These are phyloP conservation scores for Scartelaos histophorus DNA, from an alignment of 2,113 vertebrate genomes.

Conservation along the genomic window DNA sequence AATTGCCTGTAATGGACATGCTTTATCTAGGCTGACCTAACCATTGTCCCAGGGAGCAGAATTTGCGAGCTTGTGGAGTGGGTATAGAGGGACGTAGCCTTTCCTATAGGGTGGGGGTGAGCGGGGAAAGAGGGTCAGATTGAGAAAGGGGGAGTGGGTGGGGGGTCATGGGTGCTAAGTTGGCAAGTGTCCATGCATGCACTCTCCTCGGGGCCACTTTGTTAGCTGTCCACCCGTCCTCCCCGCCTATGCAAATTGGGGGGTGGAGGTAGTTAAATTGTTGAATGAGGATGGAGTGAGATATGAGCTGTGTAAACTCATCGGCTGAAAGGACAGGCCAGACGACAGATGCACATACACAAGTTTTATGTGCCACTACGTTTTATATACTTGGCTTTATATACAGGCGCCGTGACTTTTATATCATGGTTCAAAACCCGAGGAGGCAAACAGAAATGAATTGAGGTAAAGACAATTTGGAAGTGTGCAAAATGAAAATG, in stretches of 20 bases:
- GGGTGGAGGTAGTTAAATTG: slow-evolving; percentile 54
- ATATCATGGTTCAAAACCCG: not conserved
- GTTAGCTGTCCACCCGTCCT: slow-evolving; percentile 45
- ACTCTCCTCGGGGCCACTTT: slow-evolving; percentile 73
- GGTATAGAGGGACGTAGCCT: slow-evolving; percentile 55
- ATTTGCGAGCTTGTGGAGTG: slow-evolving; percentile 79
- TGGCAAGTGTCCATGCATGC: slow-evolving; percentile 71
- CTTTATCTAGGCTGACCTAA: slow-evolving; percentile 79
- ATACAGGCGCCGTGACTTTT: not conserved
- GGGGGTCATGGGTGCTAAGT: slow-evolving; percentile 23
- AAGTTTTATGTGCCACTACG: not conserved
- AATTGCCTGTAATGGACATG: slow-evolving; percentile 83
- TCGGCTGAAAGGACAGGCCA: slow-evolving; percentile 16
- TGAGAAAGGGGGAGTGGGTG: slow-evolving; percentile 28
- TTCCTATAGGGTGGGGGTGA: slow-evolving; percentile 12
- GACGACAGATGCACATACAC: not conserved
- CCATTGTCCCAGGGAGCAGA: slow-evolving; percentile 75
- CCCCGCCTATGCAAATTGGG: slow-evolving; percentile 60
- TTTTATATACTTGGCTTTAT: not conserved
- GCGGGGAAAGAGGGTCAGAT: not conserved
- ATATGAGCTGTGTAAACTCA: slow-evolving; percentile 47
- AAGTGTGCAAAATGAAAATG: not conserved
- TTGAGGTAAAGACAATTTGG: not conserved
- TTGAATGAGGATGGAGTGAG: slow-evolving; percentile 50
- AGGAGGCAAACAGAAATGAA: not conserved